Percentiles rank a stretch among this genome's conserved stretches.
These are phyloP conservation scores for Carollia perspicillata DNA, from an alignment of 2,113 vertebrate species.

Conservation along the genomic window DNA sequence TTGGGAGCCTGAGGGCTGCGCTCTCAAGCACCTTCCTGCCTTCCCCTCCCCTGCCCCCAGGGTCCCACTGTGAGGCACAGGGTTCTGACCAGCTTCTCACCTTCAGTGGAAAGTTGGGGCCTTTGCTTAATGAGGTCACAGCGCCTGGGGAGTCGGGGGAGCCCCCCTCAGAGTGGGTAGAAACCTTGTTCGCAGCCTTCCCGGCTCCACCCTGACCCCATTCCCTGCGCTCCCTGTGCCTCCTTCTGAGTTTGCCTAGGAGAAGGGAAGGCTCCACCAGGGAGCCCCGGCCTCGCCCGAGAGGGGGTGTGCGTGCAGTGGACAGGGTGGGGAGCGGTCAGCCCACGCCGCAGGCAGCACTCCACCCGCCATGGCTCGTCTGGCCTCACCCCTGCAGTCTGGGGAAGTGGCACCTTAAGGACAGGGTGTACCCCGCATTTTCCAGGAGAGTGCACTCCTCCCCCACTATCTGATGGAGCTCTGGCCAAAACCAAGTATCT, in stretches of 20 bases:
- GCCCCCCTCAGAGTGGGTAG: rapidly evolving
- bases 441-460: neutral
- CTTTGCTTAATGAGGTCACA: neutral
- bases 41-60: neutral
- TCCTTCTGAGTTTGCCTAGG: neutral
- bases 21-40: rapidly evolving
- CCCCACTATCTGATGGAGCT: neutral
- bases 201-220: neutral
- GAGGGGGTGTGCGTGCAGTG: neutral
- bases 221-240: too few species aligned
- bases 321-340: neutral
- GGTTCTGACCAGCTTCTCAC: neutral
- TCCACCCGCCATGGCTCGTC: rapidly evolving
- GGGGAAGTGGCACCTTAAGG: neutral
- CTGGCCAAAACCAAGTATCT: neutral
- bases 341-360: rapidly evolving
- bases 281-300: neutral
- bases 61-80: neutral
- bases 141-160: neutral
- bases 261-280: neutral
- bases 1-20: neutral
- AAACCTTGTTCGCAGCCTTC: neutral
- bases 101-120: neutral
- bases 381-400: neutral
- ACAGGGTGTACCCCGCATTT: neutral